Percentiles rank a stretch among this genome's conserved stretches.
Conservation (phyloP, 1,140 invertebrate genomes). For the Drosophila insularis region DNA sequence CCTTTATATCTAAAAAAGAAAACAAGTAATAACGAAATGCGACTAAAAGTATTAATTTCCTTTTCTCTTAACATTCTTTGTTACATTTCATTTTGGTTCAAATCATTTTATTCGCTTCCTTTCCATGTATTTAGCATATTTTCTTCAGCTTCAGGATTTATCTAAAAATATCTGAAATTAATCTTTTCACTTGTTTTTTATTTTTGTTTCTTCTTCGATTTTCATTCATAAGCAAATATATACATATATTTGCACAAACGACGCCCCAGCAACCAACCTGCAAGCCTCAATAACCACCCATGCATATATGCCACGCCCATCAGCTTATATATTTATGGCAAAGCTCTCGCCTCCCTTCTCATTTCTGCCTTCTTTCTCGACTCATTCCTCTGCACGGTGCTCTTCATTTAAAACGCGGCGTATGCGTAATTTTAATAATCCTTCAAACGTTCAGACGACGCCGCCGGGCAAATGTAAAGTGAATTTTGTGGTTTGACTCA, state of each 20-base stretch:
- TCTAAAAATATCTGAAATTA: constrained; percentile 1
- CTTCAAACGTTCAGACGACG: constrained; percentile 55
- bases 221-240: not conserved
- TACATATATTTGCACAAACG: not conserved
- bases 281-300: not conserved
- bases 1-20: too few species aligned
- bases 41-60: not conserved
- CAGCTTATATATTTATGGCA: constrained; percentile 5
- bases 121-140: not conserved
- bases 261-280: not conserved
- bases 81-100: not conserved
- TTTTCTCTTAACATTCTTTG: not conserved
- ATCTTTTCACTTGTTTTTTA: not conserved
- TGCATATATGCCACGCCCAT: not conserved
- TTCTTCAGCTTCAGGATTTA: not conserved
- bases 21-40: too few species aligned
- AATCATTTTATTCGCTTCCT: not conserved
- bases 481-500: constrained; percentile 78
- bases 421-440: constrained; percentile 81
- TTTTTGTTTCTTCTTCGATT: not conserved
- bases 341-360: not conserved
- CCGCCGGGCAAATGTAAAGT: constrained; percentile 64
- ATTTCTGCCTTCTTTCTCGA: not conserved
- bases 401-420: constrained; percentile 77
- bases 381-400: constrained; percentile 6